Conservation (phyloP, 2,888 invertebrate genomes). For the Chesias legatella region DNA sequence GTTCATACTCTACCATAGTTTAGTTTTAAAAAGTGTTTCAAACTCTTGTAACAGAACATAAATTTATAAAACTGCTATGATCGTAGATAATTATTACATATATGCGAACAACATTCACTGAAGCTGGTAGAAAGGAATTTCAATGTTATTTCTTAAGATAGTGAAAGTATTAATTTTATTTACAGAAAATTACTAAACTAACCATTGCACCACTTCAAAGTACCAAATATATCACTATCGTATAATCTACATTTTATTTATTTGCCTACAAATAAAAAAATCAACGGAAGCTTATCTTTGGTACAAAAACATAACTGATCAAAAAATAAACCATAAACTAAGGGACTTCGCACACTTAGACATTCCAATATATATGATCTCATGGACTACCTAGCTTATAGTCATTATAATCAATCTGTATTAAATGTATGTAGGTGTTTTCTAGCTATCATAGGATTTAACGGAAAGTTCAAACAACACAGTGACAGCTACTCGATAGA, state of each 20-base stretch:
- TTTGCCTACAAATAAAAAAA: conserved; percentile 24
- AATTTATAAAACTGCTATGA: conserved; percentile 5
- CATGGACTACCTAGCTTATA: no score
- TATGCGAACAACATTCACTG: conserved; percentile 54
- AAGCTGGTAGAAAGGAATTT: conserved; percentile 52
- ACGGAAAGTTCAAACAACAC: no score
- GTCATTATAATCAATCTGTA: no score
- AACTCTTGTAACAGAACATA: no score
- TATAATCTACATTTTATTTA: conserved; percentile 19
- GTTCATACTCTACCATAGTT: no score
- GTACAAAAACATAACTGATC: conserved; percentile 48
- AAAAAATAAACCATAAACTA: conserved; percentile 19
- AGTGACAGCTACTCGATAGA: no score
- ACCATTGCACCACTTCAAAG: conserved; percentile 71
- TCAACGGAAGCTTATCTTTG: conserved; percentile 73
- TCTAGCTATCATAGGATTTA: no score
- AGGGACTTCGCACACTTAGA: no score
- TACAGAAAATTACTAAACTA: conserved; percentile 60
- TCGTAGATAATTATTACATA: conserved; percentile 20
- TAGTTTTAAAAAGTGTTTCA: no score
- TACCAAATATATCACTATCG: conserved; percentile 44
- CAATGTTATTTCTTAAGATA: conserved; percentile 37
- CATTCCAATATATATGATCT: conserved; percentile 1
- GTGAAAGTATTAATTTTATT: conserved; percentile 46
- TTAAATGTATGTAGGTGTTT: no score